phyloP scores from a whole-genome alignment of 2,888 invertebrate species.

The Melanostoma mellinum region DNA sequence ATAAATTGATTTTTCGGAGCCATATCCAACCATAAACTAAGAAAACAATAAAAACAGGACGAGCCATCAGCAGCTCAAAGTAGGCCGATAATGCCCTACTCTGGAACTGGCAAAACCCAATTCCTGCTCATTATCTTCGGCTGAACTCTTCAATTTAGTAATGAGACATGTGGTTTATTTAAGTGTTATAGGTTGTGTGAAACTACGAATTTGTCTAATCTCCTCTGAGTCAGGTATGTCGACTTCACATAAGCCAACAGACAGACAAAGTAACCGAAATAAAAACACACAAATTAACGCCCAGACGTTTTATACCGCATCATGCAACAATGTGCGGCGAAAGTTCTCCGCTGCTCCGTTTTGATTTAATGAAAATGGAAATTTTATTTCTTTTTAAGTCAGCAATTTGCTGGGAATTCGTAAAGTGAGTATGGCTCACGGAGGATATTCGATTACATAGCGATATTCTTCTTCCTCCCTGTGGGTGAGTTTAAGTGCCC shows the following conservation, averaged over 20 bases:
- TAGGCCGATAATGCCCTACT: too few relatives aligned
- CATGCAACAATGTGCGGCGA: slow-evolving; percentile 50
- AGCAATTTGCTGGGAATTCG: slow-evolving; percentile 47
- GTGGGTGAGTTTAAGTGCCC: slow-evolving; percentile 60
- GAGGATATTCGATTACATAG: neutral
- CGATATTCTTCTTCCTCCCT: neutral
- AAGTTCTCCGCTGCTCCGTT: slow-evolving; percentile 38
- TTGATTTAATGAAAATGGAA: slow-evolving; percentile 62
- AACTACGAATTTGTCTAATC: neutral
- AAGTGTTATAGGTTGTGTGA: neutral
- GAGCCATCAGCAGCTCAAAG: too few relatives aligned
- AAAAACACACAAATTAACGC: neutral
- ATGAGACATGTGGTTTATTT: neutral
- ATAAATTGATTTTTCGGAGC: too few relatives aligned
- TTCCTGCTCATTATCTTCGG: slow-evolving; percentile 53
- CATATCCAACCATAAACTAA: too few relatives aligned
- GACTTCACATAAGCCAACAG: slow-evolving; percentile 49
- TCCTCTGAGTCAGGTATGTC: slow-evolving; percentile 54
- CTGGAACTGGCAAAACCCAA: too few relatives aligned
- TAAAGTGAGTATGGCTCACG: slow-evolving; percentile 11
- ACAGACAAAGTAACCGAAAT: slow-evolving; percentile 1
- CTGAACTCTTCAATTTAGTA: slow-evolving; percentile 3
- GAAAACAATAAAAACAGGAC: too few relatives aligned
- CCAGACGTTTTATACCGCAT: slow-evolving; percentile 25
- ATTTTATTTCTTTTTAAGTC: slow-evolving; percentile 60